Conservation (phyloP, 1,140 invertebrate species). For the Ruditapes philippinarum region DNA sequence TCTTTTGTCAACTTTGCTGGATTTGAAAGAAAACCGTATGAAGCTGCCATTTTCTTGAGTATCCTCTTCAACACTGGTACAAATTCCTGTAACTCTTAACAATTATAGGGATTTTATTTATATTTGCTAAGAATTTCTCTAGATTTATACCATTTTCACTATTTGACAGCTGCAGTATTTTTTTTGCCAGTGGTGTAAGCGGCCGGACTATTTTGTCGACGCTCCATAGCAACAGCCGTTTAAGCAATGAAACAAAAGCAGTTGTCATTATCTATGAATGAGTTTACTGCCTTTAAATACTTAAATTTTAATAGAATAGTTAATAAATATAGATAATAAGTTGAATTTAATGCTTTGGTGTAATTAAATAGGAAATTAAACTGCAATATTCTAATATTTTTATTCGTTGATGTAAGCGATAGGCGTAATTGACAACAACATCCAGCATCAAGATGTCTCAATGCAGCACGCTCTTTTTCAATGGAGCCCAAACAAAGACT, state of each 20-base stretch:
- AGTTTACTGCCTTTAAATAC: no score
- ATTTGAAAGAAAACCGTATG: constrained; percentile 79
- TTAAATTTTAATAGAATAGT: no score
- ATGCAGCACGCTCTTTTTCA: constrained; percentile 80
- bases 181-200: constrained; percentile 61
- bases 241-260: not conserved
- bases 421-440: constrained; percentile 53
- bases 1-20: constrained; percentile 81
- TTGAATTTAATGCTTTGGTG: no score
- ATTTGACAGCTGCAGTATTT: constrained; percentile 72
- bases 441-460: constrained; percentile 46
- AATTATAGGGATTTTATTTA: no score
- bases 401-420: constrained; percentile 68
- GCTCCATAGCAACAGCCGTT: constrained; percentile 62
- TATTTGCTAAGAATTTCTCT: not conserved
- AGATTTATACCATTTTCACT: not conserved
- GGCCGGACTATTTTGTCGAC: constrained; percentile 20
- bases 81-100: no score
- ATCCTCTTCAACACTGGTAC: not conserved
- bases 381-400: constrained; percentile 5
- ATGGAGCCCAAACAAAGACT: constrained; percentile 78
- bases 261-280: no score
- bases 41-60: constrained; percentile 73
- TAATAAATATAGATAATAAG: no score
- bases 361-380: no score